Percentiles rank a stretch among this genome's conserved stretches.
Evolutionary conservation across 2,888 invertebrate genomes (phyloP).

Genomic region (Imbricaverruca yamaguchii): DNA sequence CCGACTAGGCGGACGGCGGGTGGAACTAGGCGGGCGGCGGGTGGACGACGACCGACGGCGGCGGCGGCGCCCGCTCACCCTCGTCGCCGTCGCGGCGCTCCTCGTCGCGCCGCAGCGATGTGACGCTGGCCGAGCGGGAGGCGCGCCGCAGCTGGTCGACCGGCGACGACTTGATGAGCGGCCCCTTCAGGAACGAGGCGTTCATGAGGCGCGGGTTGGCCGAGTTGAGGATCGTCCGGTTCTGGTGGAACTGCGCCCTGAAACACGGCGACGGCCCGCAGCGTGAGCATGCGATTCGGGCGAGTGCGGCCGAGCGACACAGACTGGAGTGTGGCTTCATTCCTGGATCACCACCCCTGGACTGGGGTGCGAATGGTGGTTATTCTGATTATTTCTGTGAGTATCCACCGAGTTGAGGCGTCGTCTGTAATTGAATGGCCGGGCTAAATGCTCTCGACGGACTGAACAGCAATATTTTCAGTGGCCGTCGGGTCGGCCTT

Average conservation of each 20-base stretch:
- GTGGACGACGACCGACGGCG: too few species aligned
- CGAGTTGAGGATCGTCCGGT: slow-evolving; percentile 86
- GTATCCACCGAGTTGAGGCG: too few species aligned
- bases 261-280: slow-evolving; percentile 34
- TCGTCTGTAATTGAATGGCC: not conserved
- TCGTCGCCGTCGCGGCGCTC: not conserved
- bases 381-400: too few species aligned
- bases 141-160: slow-evolving; percentile 15
- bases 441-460: slow-evolving; percentile 5
- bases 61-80: not conserved
- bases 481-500: too few species aligned
- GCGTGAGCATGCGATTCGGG: slow-evolving; percentile 33
- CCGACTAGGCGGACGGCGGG: too few species aligned
- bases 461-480: too few species aligned
- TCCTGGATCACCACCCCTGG: too few species aligned
- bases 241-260: slow-evolving; percentile 86
- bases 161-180: not conserved
- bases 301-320: not conserved
- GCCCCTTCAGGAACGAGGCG: slow-evolving; percentile 42
- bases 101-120: not conserved
- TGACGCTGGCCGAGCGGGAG: not conserved
- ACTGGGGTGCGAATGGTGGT: too few species aligned
- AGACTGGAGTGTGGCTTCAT: too few species aligned
- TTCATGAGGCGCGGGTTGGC: slow-evolving; percentile 91
- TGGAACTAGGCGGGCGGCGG: too few species aligned